These are phyloP conservation scores for Karalla daura DNA, from an alignment of 2,797 vertebrate species.

Conservation along the genomic window DNA sequence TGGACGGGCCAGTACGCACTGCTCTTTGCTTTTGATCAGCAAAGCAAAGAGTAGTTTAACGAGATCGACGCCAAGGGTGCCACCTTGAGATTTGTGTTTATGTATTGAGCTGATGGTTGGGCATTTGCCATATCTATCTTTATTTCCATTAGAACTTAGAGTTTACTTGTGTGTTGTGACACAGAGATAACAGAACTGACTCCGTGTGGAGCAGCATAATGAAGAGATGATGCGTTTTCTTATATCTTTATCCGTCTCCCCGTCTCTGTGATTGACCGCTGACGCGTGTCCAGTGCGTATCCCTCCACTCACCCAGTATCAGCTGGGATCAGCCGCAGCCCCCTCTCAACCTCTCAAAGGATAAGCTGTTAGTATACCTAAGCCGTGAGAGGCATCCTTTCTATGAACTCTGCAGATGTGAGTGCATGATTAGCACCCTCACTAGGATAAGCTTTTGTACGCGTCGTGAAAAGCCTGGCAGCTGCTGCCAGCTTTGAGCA, in stretches of 20 bases:
- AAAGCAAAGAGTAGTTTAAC: slow-evolving; percentile 31
- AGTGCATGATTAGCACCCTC: neutral
- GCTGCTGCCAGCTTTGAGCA: slow-evolving; percentile 14
- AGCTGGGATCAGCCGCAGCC: neutral
- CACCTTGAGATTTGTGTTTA: slow-evolving; percentile 20
- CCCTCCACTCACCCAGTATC: neutral
- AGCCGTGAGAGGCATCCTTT: neutral
- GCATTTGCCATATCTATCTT: slow-evolving; percentile 3
- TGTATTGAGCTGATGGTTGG: slow-evolving; percentile 7
- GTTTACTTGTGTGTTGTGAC: neutral
- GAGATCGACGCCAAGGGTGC: slow-evolving; percentile 20
- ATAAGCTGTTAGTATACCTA: slow-evolving; percentile 2
- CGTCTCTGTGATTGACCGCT: neutral
- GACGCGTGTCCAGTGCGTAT: neutral
- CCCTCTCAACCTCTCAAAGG: too few species aligned
- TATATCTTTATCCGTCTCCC: neutral
- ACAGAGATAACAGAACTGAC: slow-evolving; percentile 1
- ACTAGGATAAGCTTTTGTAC: neutral
- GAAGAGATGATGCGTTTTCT: too few species aligned
- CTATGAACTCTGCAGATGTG: neutral
- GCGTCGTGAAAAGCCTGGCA: slow-evolving; percentile 18
- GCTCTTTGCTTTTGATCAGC: slow-evolving; percentile 40
- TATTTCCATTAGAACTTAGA: slow-evolving; percentile 30
- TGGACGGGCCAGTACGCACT: neutral
- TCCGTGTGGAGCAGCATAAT: neutral